Conservation (phyloP, 2,888 invertebrate genomes). For the Metopia argyrocephala region DNA sequence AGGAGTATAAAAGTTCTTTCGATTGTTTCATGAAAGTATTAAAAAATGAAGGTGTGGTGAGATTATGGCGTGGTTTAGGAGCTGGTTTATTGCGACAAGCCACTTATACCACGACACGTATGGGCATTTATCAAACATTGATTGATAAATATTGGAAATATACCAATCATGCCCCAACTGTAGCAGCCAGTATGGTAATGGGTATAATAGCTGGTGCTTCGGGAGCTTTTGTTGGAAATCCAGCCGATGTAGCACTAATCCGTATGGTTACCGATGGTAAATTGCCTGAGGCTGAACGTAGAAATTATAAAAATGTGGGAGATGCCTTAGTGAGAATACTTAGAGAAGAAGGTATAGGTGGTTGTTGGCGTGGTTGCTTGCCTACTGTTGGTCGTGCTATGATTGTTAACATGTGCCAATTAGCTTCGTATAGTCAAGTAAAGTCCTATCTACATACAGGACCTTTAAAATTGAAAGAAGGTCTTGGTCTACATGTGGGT, state of each 20-base stretch:
- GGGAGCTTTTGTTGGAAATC: conserved; percentile 94
- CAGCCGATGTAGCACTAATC: conserved; percentile 97
- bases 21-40: conserved; percentile 87
- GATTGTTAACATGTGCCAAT: conserved; percentile 99
- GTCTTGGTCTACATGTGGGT: conserved; percentile 93
- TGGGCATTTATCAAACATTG: conserved; percentile 95
- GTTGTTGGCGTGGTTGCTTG: conserved; percentile 95
- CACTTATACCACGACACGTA: conserved; percentile 96
- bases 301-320: conserved; percentile 95
- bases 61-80: conserved; percentile 93
- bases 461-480: conserved; percentile 81
- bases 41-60: conserved; percentile 90
- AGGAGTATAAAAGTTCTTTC: conserved; percentile 88
- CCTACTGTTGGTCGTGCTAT: conserved; percentile 94
- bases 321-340: conserved; percentile 91
- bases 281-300: conserved; percentile 89
- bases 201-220: conserved; percentile 91
- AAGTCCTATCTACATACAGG: conserved; percentile 82
- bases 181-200: conserved; percentile 88
- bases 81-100: conserved; percentile 96
- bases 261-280: conserved; percentile 99
- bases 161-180: conserved; percentile 85
- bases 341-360: conserved; percentile 86
- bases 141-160: conserved; percentile 86
- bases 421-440: conserved; percentile 97